Conservation (phyloP, 1,140 invertebrate species). For the Diachasmimorpha longicaudata region DNA sequence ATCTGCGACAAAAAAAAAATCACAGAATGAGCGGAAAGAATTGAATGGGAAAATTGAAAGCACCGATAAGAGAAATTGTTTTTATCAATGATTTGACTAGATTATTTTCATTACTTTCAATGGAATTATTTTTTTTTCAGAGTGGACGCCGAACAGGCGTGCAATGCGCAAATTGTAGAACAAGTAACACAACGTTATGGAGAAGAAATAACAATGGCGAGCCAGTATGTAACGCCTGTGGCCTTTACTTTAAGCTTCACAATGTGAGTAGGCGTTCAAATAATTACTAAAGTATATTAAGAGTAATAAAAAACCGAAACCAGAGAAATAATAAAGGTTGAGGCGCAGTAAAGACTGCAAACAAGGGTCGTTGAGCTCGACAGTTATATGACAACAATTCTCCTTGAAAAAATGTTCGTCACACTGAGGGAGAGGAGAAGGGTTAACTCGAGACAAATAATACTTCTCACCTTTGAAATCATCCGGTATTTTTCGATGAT, state of each 20-base stretch:
- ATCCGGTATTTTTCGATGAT: not conserved
- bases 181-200: constrained; percentile 86
- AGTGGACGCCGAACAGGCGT: constrained; percentile 77
- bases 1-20: not conserved
- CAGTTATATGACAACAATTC: constrained; percentile 1
- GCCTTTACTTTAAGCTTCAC: constrained; percentile 89
- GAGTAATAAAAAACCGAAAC: not conserved
- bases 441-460: not conserved
- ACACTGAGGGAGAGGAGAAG: not conserved
- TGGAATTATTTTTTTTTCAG: constrained; percentile 59
- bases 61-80: not conserved
- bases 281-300: constrained; percentile 3
- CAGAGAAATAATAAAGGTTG: constrained; percentile 4
- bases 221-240: constrained; percentile 91
- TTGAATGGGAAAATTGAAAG: not conserved
- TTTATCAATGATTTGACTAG: not conserved
- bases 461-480: not conserved
- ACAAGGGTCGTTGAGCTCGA: constrained; percentile 33
- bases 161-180: constrained; percentile 87
- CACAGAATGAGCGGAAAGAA: not conserved
- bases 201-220: constrained; percentile 86
- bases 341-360: constrained; percentile 24
- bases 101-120: not conserved
- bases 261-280: constrained; percentile 68
- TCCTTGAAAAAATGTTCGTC: not conserved